Evolutionary conservation across 92 coral and sea anemone genomes (phyloP).

Genomic region (Actinernus sp.): DNA sequence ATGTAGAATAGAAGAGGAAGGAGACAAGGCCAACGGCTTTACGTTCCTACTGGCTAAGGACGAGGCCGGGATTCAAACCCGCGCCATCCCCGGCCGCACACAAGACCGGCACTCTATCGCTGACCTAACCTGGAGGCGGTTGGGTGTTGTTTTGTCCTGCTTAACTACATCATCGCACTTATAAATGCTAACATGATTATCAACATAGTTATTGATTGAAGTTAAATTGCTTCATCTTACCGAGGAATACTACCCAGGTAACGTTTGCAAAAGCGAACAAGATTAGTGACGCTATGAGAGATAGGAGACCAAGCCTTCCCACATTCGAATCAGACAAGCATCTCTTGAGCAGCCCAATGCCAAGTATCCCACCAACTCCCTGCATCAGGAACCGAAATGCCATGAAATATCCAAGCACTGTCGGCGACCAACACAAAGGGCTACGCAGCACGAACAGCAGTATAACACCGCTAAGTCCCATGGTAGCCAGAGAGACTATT

Average conservation of each 20-base stretch:
- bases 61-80: no score
- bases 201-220: no score
- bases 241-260: constrained; percentile 66
- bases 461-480: constrained; percentile 71
- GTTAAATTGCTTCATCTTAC: constrained; percentile 26
- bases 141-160: no score
- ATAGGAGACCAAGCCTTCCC: constrained; percentile 61
- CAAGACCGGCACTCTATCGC: no score
- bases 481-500: constrained; percentile 41
- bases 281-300: constrained; percentile 50
- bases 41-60: no score
- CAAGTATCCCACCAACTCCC: constrained; percentile 77
- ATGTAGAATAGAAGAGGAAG: no score
- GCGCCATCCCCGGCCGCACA: no score
- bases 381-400: constrained; percentile 72
- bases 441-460: constrained; percentile 72
- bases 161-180: no score
- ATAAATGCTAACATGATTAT: no score
- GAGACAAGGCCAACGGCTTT: no score
- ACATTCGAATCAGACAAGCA: constrained; percentile 63
- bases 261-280: constrained; percentile 71
- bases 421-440: constrained; percentile 84
- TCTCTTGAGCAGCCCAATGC: constrained; percentile 62
- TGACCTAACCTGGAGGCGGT: no score
- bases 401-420: constrained; percentile 73